phyloP scores from a whole-genome alignment of 2,797 vertebrate species.

The Florisuga fusca region DNA sequence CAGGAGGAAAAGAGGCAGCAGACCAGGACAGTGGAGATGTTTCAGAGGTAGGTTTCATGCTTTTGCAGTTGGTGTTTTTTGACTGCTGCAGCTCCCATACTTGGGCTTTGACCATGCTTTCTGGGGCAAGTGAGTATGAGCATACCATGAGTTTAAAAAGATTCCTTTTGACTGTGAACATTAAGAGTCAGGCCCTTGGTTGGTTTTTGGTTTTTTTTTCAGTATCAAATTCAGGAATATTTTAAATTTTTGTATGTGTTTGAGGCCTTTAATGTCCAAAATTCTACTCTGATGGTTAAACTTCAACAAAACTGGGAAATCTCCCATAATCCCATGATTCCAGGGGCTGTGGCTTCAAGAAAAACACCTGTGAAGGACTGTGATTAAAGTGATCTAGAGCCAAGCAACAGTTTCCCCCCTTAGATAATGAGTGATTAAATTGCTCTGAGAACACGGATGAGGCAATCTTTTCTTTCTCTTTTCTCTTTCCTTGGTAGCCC shows the following conservation, averaged over 20 bases:
- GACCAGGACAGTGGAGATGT: neutral
- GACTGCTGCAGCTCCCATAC: neutral
- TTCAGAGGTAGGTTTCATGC: neutral
- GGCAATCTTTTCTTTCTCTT: neutral
- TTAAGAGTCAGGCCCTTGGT: neutral
- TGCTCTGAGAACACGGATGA: neutral
- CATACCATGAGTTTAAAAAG: fast-evolving
- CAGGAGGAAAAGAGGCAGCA: neutral
- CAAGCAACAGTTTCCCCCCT: neutral
- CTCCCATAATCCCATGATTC: neutral
- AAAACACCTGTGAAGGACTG: neutral
- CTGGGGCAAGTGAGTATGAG: neutral
- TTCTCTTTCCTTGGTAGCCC: neutral
- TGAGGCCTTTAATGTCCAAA: neutral
- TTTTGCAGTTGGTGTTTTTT: neutral
- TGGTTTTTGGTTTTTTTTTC: neutral
- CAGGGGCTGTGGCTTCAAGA: neutral
- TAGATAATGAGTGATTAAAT: neutral
- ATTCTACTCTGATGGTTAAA: neutral
- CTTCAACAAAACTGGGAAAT: neutral
- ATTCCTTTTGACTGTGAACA: neutral
- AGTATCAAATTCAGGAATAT: neutral
- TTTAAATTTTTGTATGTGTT: neutral
- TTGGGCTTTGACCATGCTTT: neutral
- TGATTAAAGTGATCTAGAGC: neutral